Conservation (phyloP, 1,140 invertebrate species). For the Microplitis demolitor region DNA sequence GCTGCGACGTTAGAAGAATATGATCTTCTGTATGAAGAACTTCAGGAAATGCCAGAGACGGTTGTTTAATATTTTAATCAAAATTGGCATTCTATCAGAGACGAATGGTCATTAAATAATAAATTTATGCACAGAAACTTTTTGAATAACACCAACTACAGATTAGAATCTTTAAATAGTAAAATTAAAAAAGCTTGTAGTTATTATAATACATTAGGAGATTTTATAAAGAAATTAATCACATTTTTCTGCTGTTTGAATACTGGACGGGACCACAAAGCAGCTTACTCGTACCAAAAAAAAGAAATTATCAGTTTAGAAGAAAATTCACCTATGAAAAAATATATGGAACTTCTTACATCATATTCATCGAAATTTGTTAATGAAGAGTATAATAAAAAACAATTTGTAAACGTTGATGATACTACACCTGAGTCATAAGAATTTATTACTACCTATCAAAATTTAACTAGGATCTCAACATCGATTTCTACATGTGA, state of each 20-base stretch:
- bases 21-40: neutral
- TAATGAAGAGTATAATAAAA: neutral
- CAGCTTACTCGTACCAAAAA: conserved; percentile 14
- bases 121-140: conserved; percentile 16
- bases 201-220: conserved; percentile 5
- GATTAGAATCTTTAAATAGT: conserved; percentile 15
- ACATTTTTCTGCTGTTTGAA: neutral
- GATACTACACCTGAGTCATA: no score
- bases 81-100: conserved; percentile 13
- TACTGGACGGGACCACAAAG: conserved; percentile 15
- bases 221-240: conserved; percentile 16
- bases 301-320: neutral
- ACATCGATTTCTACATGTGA: neutral
- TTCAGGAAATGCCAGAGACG: conserved; percentile 2
- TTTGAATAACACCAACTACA: conserved; percentile 22
- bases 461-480: neutral
- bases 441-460: neutral
- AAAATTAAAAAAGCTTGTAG: conserved; percentile 17
- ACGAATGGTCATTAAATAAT: conserved; percentile 14
- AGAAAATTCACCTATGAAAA: neutral
- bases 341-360: neutral
- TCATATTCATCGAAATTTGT: conserved; percentile 3
- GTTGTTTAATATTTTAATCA: conserved; percentile 18
- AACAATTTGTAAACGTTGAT: neutral
- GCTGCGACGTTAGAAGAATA: conserved; percentile 13